These are phyloP conservation scores for Papilio polyxenes DNA, from an alignment of 1,140 invertebrate species.

Conservation along the genomic window DNA sequence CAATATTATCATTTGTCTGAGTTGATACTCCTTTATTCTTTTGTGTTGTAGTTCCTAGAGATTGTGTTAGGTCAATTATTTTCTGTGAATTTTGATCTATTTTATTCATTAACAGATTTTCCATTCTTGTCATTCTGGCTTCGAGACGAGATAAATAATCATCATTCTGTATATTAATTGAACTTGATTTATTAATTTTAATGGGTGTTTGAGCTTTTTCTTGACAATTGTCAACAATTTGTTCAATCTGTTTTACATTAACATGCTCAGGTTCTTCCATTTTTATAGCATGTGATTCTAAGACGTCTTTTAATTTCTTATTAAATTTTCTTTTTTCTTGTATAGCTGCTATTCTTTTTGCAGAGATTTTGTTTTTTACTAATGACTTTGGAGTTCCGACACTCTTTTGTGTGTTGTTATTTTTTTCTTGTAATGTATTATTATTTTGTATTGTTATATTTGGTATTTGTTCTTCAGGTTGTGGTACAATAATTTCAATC, in stretches of 20 bases:
- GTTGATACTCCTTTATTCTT: conserved; percentile 47
- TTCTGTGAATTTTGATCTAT: conserved; percentile 70
- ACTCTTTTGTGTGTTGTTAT: neutral
- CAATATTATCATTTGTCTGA: conserved; percentile 54
- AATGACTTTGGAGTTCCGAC: conserved; percentile 39
- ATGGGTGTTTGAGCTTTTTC: conserved; percentile 39
- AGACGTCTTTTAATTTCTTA: conserved; percentile 68
- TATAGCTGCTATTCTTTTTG: conserved; percentile 67
- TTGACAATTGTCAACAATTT: conserved; percentile 39
- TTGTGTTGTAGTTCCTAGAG: conserved; percentile 39
- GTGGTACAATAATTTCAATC: neutral
- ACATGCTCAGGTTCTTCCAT: conserved; percentile 45
- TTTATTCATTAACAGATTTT: conserved; percentile 64
- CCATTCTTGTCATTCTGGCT: conserved; percentile 66
- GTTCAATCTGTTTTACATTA: conserved; percentile 25
- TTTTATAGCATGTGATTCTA: conserved; percentile 62
- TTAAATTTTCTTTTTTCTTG: conserved; percentile 72
- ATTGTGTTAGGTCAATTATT: conserved; percentile 61
- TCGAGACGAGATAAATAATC: conserved; percentile 64
- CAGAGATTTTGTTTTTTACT: conserved; percentile 58
- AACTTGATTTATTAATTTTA: conserved; percentile 43
- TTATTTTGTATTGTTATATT: conserved; percentile 7
- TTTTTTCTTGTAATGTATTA: conserved; percentile 2
- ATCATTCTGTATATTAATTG: conserved; percentile 35
- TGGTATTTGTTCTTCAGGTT: neutral